phyloP scores from a whole-genome alignment of 1,140 invertebrate genomes.

The Brachystomella parvula region DNA sequence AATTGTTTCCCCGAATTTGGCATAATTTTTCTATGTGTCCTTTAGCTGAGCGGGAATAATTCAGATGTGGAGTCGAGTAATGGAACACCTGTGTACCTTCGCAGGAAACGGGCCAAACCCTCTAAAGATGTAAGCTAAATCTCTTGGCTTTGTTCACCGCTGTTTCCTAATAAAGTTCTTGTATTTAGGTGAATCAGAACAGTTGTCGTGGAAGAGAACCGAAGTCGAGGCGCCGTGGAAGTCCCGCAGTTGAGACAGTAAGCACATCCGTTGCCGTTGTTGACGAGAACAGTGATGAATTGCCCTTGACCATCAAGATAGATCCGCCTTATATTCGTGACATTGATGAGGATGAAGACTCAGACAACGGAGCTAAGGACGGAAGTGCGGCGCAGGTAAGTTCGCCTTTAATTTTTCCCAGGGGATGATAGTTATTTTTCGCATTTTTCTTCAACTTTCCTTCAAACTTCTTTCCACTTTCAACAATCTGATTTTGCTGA shows the following conservation, averaged over 20 bases:
- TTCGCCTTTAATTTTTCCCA: not conserved
- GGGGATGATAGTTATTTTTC: not conserved
- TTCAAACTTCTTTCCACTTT: too few species aligned
- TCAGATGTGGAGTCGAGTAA: not conserved
- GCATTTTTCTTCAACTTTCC: not conserved
- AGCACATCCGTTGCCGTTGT: not conserved
- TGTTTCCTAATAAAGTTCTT: conserved; percentile 10
- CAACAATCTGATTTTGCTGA: too few species aligned
- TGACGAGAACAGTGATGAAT: conserved; percentile 28
- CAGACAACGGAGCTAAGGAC: conserved; percentile 31
- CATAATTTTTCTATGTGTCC: too few species aligned
- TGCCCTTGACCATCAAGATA: conserved; percentile 40
- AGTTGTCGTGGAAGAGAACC: not conserved
- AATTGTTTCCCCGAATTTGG: too few species aligned
- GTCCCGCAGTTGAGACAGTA: not conserved
- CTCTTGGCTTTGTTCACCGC: not conserved
- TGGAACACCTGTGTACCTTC: conserved; percentile 21
- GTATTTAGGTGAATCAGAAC: conserved; percentile 18
- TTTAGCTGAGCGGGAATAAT: not conserved
- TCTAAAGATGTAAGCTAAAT: conserved; percentile 27
- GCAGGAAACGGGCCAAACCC: conserved; percentile 22
- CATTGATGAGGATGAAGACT: conserved; percentile 39
- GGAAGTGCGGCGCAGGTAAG: conserved; percentile 5
- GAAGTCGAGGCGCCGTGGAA: not conserved
- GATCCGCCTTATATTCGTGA: conserved; percentile 41